Percentiles rank a stretch among this genome's conserved stretches.
phyloP scores from a whole-genome alignment of 2,888 invertebrate species.

The Bellardia pandia region DNA sequence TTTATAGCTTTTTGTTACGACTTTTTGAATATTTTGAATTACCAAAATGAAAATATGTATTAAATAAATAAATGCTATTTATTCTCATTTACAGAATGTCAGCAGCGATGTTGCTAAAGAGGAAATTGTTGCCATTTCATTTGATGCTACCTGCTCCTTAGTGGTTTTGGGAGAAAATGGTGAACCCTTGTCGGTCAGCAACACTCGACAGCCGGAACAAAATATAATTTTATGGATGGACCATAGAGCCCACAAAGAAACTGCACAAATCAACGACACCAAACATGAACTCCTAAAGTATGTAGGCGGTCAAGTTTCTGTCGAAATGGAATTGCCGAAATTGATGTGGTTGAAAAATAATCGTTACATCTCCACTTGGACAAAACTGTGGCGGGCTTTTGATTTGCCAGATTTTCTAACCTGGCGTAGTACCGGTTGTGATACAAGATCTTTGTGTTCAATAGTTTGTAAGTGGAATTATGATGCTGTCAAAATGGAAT shows the following conservation, averaged over 20 bases:
- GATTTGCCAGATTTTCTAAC: constrained; percentile 97
- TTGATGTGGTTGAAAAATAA: constrained; percentile 95
- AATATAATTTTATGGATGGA: constrained; percentile 97
- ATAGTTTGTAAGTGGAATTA: constrained; percentile 98
- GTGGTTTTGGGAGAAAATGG: constrained; percentile 90
- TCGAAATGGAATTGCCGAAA: constrained; percentile 99
- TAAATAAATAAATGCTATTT: no score
- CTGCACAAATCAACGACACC: constrained; percentile 90
- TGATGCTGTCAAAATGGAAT: constrained; percentile 88
- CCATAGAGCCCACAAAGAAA: constrained; percentile 92
- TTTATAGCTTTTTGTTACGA: no score
- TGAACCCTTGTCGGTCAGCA: constrained; percentile 89
- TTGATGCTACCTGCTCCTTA: constrained; percentile 97
- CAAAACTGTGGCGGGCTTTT: constrained; percentile 90
- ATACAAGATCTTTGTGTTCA: constrained; percentile 94
- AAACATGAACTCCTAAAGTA: constrained; percentile 91
- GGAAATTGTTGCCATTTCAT: constrained; percentile 93
- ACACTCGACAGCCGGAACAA: constrained; percentile 88
- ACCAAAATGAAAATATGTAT: no score
- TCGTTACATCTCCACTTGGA: constrained; percentile 87
- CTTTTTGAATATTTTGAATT: no score
- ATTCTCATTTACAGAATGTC: constrained; percentile 86
- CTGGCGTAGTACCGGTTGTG: constrained; percentile 93
- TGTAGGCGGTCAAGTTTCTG: constrained; percentile 95
- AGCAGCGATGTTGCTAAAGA: constrained; percentile 85